Conservation (phyloP, 2,888 invertebrate genomes). For the Drosophila parthenogenetica region DNA sequence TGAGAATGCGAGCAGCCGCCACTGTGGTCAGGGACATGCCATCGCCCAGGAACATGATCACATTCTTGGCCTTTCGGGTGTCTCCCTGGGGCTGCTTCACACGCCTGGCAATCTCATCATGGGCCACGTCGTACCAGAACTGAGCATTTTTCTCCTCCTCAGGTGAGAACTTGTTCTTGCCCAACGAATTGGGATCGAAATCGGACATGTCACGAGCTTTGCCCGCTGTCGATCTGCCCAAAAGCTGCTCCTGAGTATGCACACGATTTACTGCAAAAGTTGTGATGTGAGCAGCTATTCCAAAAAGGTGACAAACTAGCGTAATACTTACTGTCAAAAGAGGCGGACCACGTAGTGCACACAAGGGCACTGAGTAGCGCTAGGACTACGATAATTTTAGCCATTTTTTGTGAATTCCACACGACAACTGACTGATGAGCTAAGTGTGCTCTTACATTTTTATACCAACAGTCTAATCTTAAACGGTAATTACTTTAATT, state of each 20-base stretch:
- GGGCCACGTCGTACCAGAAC: constrained; percentile 71
- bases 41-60: constrained; percentile 85
- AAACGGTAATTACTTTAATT: constrained; percentile 19
- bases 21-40: constrained; percentile 90
- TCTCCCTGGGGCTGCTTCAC: constrained; percentile 60
- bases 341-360: constrained; percentile 27
- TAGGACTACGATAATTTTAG: constrained; percentile 11
- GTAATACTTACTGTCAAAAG: constrained; percentile 38
- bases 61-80: constrained; percentile 71
- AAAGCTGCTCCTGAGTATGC: constrained; percentile 52
- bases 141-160: constrained; percentile 63
- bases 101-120: constrained; percentile 56
- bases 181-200: constrained; percentile 64
- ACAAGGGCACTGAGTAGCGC: constrained; percentile 27
- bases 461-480: constrained; percentile 48
- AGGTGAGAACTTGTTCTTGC: constrained; percentile 55
- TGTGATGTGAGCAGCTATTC: background rate
- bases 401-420: constrained; percentile 30
- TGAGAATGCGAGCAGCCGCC: constrained; percentile 88
- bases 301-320: background rate
- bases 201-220: background rate
- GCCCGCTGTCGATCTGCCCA: constrained; percentile 30
- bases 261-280: constrained; percentile 38
- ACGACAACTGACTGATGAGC: constrained; percentile 25
- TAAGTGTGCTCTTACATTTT: constrained; percentile 19